phyloP scores from a whole-genome alignment of 2,888 invertebrate genomes.

The Drosophila antonietae region DNA sequence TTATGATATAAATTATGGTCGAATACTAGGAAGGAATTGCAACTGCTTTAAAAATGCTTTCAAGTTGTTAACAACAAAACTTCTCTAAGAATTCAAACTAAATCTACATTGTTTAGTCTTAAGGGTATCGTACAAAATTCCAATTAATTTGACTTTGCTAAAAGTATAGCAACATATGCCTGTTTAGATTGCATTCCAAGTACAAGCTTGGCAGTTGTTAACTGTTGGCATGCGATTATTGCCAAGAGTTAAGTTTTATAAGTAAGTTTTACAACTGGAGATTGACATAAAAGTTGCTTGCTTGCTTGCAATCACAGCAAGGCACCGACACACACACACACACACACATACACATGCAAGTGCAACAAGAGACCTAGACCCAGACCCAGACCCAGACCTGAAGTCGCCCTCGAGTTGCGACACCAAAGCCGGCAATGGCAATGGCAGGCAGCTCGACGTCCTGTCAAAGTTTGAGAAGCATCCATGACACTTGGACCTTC shows the following conservation, averaged over 20 bases:
- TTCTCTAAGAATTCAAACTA: neutral
- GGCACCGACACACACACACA: slow-evolving; percentile 30
- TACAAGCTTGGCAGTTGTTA: slow-evolving; percentile 33
- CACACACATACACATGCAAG: neutral
- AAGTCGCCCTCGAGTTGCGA: neutral
- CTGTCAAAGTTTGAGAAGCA: slow-evolving; percentile 66
- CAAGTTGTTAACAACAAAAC: no score
- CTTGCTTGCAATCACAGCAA: slow-evolving; percentile 53
- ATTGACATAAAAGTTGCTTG: slow-evolving; percentile 65
- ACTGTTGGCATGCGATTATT: slow-evolving; percentile 57
- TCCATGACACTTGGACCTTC: slow-evolving; percentile 73
- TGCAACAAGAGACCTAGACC: slow-evolving; percentile 2
- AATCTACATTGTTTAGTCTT: neutral
- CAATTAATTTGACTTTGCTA: neutral
- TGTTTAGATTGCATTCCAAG: slow-evolving; percentile 1
- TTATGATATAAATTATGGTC: neutral
- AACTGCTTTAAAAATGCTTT: no score
- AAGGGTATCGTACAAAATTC: neutral
- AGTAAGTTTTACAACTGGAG: slow-evolving; percentile 61
- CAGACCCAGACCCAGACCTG: neutral
- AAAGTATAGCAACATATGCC: slow-evolving; percentile 8
- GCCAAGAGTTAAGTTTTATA: slow-evolving; percentile 51
- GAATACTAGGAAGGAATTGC: neutral
- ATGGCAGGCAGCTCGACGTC: slow-evolving; percentile 18
- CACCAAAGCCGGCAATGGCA: slow-evolving; percentile 5